Percentiles rank a stretch among this genome's conserved stretches.
Conservation (phyloP, 1,140 invertebrate species). For the Heliconius hermathena region DNA sequence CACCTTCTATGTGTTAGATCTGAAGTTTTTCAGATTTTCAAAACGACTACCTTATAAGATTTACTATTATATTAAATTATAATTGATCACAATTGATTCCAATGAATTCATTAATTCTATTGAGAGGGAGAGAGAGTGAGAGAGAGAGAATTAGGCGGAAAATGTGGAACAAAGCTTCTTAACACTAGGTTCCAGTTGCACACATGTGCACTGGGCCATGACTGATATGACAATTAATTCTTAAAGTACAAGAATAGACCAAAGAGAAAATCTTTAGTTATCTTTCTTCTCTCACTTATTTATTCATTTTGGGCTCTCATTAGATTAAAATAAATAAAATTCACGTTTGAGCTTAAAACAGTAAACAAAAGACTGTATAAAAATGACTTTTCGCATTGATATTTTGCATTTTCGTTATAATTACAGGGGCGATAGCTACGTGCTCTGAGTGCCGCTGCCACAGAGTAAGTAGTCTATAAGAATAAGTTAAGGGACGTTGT, state of each 20-base stretch:
- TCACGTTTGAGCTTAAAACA: conserved; percentile 10
- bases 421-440: conserved; percentile 36
- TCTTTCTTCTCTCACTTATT: background rate
- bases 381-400: conserved; percentile 38
- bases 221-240: too few relatives aligned
- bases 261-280: background rate
- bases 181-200: too few relatives aligned
- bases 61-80: too few relatives aligned
- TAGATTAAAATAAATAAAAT: conserved; percentile 36
- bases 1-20: too few relatives aligned
- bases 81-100: too few relatives aligned
- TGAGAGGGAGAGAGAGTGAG: too few relatives aligned
- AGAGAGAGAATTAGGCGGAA: too few relatives aligned
- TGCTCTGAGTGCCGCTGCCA: conserved; percentile 24
- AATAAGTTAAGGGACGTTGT: background rate
- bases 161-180: too few relatives aligned
- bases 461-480: background rate
- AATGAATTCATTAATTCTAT: too few relatives aligned
- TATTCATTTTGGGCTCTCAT: conserved; percentile 5
- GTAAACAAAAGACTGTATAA: conserved; percentile 35
- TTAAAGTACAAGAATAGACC: background rate
- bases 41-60: too few relatives aligned
- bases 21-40: too few relatives aligned
- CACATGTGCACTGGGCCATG: too few relatives aligned
- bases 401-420: conserved; percentile 39